phyloP scores from a whole-genome alignment of 2,888 invertebrate genomes.

The Myathropa florea region DNA sequence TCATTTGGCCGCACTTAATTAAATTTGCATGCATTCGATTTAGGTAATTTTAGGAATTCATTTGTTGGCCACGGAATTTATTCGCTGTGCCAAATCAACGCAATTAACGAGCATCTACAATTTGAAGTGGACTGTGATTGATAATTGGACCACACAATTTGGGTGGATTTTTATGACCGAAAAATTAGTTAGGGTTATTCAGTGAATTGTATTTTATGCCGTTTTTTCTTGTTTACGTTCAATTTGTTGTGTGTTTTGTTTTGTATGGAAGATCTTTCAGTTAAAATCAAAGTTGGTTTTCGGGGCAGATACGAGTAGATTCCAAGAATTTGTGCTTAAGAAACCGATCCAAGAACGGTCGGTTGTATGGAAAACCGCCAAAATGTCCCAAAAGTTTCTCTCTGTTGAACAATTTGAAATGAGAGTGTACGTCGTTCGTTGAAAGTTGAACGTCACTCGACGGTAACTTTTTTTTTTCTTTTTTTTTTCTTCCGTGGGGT shows the following conservation, averaged over 20 bases:
- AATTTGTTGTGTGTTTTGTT: not conserved
- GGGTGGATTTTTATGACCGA: not conserved
- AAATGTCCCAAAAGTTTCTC: no score
- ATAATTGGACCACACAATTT: not conserved
- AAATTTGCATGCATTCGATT: not conserved
- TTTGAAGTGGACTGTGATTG: not conserved
- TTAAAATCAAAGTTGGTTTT: no score
- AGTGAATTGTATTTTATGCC: not conserved
- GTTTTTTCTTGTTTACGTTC: not conserved
- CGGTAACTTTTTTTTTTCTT: no score
- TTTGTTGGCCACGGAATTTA: not conserved
- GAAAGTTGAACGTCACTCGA: no score
- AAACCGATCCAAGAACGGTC: no score
- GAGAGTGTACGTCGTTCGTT: no score
- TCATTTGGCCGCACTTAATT: not conserved
- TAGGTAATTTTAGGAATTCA: not conserved
- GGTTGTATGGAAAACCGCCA: no score
- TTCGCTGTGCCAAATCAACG: not conserved
- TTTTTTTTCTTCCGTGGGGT: no score
- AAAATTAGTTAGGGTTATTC: not conserved
- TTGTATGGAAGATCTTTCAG: no score
- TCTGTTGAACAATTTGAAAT: no score
- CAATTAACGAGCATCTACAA: not conserved
- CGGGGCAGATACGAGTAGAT: no score
- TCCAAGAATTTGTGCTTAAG: no score